Base-by-base conservation (phyloP, 2,888 invertebrate genomes). In the Belgica antarctica region DNA sequence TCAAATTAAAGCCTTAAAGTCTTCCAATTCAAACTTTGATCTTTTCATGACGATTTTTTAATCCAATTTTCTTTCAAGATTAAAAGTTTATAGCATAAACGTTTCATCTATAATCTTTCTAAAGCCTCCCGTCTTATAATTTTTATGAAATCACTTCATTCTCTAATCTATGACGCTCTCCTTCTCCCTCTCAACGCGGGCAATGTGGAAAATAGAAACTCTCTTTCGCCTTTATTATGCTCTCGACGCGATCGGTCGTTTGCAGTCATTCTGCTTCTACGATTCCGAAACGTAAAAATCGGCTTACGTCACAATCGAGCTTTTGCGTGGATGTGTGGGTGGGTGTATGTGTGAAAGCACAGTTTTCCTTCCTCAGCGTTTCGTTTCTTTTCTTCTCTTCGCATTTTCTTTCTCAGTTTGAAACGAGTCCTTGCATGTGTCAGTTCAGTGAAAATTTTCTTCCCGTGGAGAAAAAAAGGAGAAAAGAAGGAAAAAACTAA, bases 91-190 rank as follows among this genome's bases (percentile, higher is more conserved):
- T 34, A 31, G 7, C 52, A 22, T 52, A 24, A 63, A 36, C 36
- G 41, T 17, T 41, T 63, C 24, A 5, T 22, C 36, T 41, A 63
- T 63, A 63, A 63, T 63, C 63, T 36, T 19, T 24, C 12, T 62
- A 62, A 36, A 63, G 24, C 3, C 63, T 12, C n/a, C 25, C 10
- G 17, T 19, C 19, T 52, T 52, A 63, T 63, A 36, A 41, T 36
- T 52, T 41, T 63, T 63, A 63, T 63, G 12, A 41, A 63, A 65
- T 65, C 65, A 47, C 47, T 46, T 65, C 15, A 27, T 65, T 65
- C 28, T 65, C 47, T 47, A 47, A 47, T 65, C 47, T 36, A 65
- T 47, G 15, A 25, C 28, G 24, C 25, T n/a, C 47, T 62, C 62
- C 12, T 34, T 24, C 59, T 22, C 52, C 7, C 52, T 52, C 52